Evolutionary conservation across 1,140 invertebrate genomes (phyloP).

Genomic region (Sesamia nonagrioides): DNA sequence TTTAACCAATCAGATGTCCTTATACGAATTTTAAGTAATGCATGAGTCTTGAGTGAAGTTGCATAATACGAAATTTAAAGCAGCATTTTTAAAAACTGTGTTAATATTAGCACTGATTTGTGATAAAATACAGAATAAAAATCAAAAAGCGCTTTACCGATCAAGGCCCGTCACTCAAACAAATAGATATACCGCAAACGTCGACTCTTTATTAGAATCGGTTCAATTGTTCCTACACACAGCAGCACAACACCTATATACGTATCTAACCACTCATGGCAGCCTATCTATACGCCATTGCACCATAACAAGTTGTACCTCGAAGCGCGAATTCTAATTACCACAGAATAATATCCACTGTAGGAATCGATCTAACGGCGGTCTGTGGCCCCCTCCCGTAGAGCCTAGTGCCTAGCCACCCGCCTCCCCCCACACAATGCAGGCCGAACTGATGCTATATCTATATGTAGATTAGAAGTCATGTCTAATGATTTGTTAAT

Average conservation of each 20-base stretch:
- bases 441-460: conserved; percentile 31
- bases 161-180: neutral
- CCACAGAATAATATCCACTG: conserved; percentile 78
- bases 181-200: neutral
- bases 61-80: too few species aligned
- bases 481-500: conserved; percentile 48
- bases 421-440: conserved; percentile 39
- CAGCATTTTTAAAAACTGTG: too few species aligned
- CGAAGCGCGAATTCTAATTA: conserved; percentile 80
- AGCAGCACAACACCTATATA: neutral
- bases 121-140: too few species aligned
- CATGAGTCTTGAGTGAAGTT: too few species aligned
- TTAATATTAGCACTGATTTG: too few species aligned
- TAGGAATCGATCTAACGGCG: conserved; percentile 82
- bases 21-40: too few species aligned
- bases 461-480: conserved; percentile 48
- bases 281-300: conserved; percentile 22
- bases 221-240: neutral
- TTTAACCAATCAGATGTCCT: too few species aligned
- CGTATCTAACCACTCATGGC: neutral
- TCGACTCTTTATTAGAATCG: conserved; percentile 2
- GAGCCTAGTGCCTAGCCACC: conserved; percentile 57
- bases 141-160: neutral
- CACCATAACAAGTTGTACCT: conserved; percentile 65
- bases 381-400: conserved; percentile 57